These are phyloP conservation scores for Trachelus tabidus DNA, from an alignment of 2,888 invertebrate species.

Conservation along the genomic window DNA sequence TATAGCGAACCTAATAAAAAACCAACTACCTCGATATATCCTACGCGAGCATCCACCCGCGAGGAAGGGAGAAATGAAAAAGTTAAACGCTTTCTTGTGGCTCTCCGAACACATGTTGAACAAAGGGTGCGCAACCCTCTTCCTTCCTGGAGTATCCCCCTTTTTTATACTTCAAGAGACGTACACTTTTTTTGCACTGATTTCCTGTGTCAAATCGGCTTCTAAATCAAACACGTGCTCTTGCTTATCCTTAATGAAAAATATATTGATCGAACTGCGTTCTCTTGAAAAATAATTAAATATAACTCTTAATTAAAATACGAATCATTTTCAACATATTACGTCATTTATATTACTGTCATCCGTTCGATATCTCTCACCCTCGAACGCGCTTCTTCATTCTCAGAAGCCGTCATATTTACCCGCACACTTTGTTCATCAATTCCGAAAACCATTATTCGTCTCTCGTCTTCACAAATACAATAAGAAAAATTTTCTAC, in stretches of 20 bases:
- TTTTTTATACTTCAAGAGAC: background rate
- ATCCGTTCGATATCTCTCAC: too few species aligned
- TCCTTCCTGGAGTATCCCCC: background rate
- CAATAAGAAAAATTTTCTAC: background rate
- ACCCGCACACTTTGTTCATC: too few species aligned
- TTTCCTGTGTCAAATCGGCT: background rate
- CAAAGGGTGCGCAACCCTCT: constrained; percentile 1
- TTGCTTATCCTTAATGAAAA: background rate
- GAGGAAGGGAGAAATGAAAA: constrained; percentile 30
- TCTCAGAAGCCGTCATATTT: background rate
- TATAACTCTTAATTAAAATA: background rate
- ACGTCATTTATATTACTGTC: background rate
- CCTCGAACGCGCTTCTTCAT: background rate
- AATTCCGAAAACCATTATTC: background rate
- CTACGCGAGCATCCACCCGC: constrained; percentile 4
- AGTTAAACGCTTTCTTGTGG: constrained; percentile 37
- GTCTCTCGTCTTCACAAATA: background rate
- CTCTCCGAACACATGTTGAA: constrained; percentile 18
- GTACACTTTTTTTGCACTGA: background rate
- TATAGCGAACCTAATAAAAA: constrained; percentile 47
- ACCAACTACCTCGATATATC: constrained; percentile 20
- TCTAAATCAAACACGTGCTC: background rate
- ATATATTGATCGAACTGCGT: background rate
- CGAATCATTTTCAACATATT: background rate
- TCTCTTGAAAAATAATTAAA: background rate